Evolutionary conservation across 2,113 vertebrate genomes (phyloP).

Genomic region (Callionymus lyra): DNA sequence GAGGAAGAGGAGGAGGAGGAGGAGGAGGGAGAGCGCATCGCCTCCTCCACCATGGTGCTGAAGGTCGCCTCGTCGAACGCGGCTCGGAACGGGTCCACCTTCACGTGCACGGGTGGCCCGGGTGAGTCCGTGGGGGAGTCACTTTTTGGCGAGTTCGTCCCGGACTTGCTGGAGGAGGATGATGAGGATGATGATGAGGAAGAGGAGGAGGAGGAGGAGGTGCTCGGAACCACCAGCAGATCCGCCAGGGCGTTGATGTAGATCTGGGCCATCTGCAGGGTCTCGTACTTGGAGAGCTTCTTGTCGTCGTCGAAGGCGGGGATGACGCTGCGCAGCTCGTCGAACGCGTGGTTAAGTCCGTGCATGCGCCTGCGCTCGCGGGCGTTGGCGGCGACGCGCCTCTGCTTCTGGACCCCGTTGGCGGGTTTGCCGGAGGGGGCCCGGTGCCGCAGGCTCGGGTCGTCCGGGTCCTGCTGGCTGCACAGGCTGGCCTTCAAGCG

Average conservation of each 20-base stretch:
- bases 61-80: constrained; percentile 71
- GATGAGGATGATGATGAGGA: no score
- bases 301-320: constrained; percentile 94
- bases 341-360: constrained; percentile 91
- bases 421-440: constrained; percentile 64
- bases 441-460: constrained; percentile 43
- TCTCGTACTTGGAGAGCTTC: constrained; percentile 95
- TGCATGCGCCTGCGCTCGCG: constrained; percentile 89
- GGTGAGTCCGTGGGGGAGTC: constrained; percentile 21
- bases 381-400: constrained; percentile 86
- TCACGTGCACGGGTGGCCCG: constrained; percentile 63
- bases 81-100: constrained; percentile 66
- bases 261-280: constrained; percentile 97
- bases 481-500: constrained; percentile 56
- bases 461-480: constrained; percentile 34
- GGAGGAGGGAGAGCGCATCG: constrained; percentile 42
- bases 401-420: constrained; percentile 78
- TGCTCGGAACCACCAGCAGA: constrained; percentile 68
- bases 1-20: constrained; percentile 24
- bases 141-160: constrained; percentile 44
- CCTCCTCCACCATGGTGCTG: constrained; percentile 66
- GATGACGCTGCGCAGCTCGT: constrained; percentile 92
- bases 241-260: constrained; percentile 94
- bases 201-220: constrained; percentile 12
- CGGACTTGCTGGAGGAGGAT: constrained; percentile 1